A percentile compares a stretch with the other conserved stretches of the same genome.
Conservation (phyloP, 2,113 vertebrate species). For the Tretioscincus oriximinensis region DNA sequence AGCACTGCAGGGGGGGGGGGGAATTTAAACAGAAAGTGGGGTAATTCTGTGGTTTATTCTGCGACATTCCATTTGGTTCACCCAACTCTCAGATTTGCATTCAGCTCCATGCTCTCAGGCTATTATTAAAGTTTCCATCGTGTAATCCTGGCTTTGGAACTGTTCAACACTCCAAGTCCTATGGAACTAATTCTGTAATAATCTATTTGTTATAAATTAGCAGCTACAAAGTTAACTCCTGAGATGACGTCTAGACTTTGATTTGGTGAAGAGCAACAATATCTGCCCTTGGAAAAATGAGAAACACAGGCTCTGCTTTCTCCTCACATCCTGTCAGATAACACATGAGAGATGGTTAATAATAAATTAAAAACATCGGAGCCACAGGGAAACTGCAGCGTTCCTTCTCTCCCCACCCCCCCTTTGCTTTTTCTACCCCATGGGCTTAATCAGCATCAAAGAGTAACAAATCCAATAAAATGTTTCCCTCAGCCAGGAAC, state of each 20-base stretch:
- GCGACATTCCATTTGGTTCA: neutral
- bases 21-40: conserved; percentile 2
- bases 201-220: conserved; percentile 63
- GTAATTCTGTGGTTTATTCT: neutral
- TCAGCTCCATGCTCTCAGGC: neutral
- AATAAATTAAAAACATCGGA: conserved; percentile 76
- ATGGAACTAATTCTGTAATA: conserved; percentile 39
- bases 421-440: conserved; percentile 67
- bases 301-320: conserved; percentile 48
- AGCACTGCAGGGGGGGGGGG: neutral
- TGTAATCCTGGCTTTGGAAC: conserved; percentile 33
- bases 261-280: conserved; percentile 23
- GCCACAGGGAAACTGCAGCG: conserved; percentile 60
- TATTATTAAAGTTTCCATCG: neutral
- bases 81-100: rapidly evolving
- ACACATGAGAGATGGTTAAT: conserved; percentile 72
- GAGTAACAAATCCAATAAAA: conserved; percentile 81
- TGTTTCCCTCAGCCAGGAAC: conserved; percentile 70
- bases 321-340: conserved; percentile 63
- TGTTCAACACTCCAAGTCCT: conserved; percentile 20
- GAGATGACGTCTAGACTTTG: conserved; percentile 36
- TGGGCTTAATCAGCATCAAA: conserved; percentile 81
- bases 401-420: conserved; percentile 49
- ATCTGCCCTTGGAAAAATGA: conserved; percentile 42
- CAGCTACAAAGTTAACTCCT: conserved; percentile 47